Evolutionary conservation across 2,797 vertebrate species (phyloP), one percentile per base, ranked within the genome.

Genomic region (Psittacula derbiana): DNA sequence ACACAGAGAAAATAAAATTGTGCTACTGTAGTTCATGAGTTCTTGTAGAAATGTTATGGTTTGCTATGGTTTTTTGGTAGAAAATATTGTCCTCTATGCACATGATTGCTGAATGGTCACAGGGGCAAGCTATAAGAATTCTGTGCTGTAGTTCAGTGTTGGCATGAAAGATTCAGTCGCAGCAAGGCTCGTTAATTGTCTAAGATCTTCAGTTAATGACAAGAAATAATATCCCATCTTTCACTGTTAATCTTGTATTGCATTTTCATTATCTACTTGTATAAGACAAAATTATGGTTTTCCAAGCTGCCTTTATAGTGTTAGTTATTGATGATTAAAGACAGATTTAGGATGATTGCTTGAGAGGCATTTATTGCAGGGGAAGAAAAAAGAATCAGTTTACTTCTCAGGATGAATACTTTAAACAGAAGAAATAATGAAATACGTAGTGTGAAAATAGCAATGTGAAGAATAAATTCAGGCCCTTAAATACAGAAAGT

Each of bases 241-340:
- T 90, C 62, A 62, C 12, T n/a, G n/a, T 84, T 89, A 44, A 49
- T 88, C n/a, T 88, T 61, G 27, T 70, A 60, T 76, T 84, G 10
- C n/a, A 31, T 92, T 95, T 93, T 92, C 46, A 57, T 91, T 86
- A 83, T 60, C 78, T 76, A 15, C 33, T 65, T 95, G 25, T 79
- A 24, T 20, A 58, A 83, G 89, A 31, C 3, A 64, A 60, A 91
- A 79, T 62, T 50, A 50, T 18, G 76, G 10, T 61, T 96, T 90
- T 90, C 41, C n/a, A 36, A 36, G 16, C 44, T 92, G 62, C 73
- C 31, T 91, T 73, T 92, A 15, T 85, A 46, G 30, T 60, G 44
- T 78, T 61, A 66, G 49, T 46, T 66, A 30, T 33, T 88, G 88
- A 61, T 83, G 52, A 90, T 90, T 94, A 84, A 88, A 80, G 69